Evolutionary conservation across 2,797 vertebrate genomes (phyloP).

Genomic region (Sphenodon punctatus): DNA sequence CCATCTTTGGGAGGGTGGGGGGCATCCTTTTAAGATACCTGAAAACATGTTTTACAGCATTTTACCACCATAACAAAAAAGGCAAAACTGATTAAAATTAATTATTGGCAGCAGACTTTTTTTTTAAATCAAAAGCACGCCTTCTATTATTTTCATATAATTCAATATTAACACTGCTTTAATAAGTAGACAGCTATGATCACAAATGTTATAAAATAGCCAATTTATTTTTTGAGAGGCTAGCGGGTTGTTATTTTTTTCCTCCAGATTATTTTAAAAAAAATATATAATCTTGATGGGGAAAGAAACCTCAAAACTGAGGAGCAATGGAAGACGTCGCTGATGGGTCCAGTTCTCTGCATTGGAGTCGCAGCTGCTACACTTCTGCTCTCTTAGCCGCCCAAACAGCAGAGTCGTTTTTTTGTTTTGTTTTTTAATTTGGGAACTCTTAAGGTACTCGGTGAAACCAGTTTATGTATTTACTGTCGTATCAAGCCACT

Average conservation of each 20-base stretch:
- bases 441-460: background rate
- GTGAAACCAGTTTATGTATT: background rate
- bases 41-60: no score
- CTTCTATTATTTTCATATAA: no score
- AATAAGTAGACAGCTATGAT: no score
- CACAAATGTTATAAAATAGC: no score
- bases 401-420: background rate
- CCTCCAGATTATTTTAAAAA: background rate
- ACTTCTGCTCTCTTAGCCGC: background rate
- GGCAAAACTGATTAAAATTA: no score
- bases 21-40: no score
- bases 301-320: background rate
- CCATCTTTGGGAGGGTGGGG: no score
- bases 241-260: background rate
- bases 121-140: no score
- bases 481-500: background rate
- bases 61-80: no score
- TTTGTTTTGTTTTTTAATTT: no score
- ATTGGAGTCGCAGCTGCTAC: background rate
- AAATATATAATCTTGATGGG: background rate
- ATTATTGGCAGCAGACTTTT: no score
- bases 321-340: background rate
- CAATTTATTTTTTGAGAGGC: background rate
- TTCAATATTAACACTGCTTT: no score
- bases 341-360: background rate